phyloP scores from a whole-genome alignment of 2,888 invertebrate species.

The Agonopterix arenella region DNA sequence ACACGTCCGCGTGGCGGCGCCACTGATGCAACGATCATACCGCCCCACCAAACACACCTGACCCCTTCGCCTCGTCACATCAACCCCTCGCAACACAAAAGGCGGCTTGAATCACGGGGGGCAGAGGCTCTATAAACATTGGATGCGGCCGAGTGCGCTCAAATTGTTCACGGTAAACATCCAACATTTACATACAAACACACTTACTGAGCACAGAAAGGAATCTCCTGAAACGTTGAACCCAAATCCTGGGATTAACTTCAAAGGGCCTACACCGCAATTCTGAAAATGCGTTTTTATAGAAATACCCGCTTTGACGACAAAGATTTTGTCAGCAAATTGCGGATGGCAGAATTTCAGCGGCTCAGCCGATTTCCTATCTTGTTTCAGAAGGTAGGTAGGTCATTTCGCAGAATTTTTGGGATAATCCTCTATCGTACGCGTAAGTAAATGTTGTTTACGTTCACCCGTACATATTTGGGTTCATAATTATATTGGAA shows the following conservation, averaged over 20 bases:
- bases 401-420: slow-evolving; percentile 37
- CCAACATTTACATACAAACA: slow-evolving; percentile 30
- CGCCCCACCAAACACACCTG: slow-evolving; percentile 18
- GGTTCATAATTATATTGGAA: too few species aligned
- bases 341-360: slow-evolving; percentile 43
- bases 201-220: slow-evolving; percentile 17
- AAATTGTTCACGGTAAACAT: slow-evolving; percentile 37
- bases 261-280: slow-evolving; percentile 56
- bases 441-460: too few species aligned
- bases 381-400: slow-evolving; percentile 38
- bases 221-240: slow-evolving; percentile 20
- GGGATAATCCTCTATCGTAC: slow-evolving; percentile 15
- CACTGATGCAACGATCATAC: slow-evolving; percentile 23
- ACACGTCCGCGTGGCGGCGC: slow-evolving; percentile 29
- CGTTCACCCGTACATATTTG: too few species aligned
- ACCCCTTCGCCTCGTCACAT: slow-evolving; percentile 15
- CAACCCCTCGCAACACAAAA: slow-evolving; percentile 5
- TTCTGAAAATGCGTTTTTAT: slow-evolving; percentile 70
- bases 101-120: neutral
- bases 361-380: slow-evolving; percentile 43
- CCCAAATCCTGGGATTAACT: slow-evolving; percentile 66
- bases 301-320: slow-evolving; percentile 62
- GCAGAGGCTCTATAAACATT: slow-evolving; percentile 24
- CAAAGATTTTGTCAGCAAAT: slow-evolving; percentile 60
- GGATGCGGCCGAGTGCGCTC: slow-evolving; percentile 25